phyloP scores from a whole-genome alignment of 37 sponge, comb jelly and placozoan genomes.

The Geodia barretti region DNA sequence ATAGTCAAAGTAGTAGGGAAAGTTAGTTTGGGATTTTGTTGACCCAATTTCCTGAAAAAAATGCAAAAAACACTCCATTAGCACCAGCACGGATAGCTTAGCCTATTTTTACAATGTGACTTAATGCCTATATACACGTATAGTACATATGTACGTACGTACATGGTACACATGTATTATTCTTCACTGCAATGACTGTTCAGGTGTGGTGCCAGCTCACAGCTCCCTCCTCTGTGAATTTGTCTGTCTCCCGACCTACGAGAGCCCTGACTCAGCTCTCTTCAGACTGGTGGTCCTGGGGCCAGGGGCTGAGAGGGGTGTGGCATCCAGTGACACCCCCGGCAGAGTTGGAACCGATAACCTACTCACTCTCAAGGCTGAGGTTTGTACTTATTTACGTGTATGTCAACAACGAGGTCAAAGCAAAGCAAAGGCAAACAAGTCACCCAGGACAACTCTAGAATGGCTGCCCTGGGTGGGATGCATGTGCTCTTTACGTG shows the following conservation, averaged over 20 bases:
- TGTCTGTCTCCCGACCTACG: slow-evolving; percentile 53
- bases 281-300: slow-evolving; percentile 50
- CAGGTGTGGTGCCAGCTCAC: slow-evolving; percentile 66
- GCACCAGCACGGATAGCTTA: too few relatives aligned
- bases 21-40: too few relatives aligned
- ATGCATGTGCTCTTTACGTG: too few relatives aligned
- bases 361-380: slow-evolving; percentile 11
- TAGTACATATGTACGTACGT: slow-evolving; percentile 11
- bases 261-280: slow-evolving; percentile 30
- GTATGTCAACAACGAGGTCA: too few relatives aligned
- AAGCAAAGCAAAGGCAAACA: too few relatives aligned
- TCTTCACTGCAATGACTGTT: neutral
- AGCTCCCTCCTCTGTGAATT: slow-evolving; percentile 70
- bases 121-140: slow-evolving; percentile 24
- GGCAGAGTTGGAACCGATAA: neutral
- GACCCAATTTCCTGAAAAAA: too few relatives aligned
- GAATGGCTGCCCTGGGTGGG: too few relatives aligned
- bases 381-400: too few relatives aligned
- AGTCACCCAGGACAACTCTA: too few relatives aligned
- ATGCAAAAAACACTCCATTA: too few relatives aligned
- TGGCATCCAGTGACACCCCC: neutral
- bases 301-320: neutral
- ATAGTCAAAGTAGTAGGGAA: too few relatives aligned
- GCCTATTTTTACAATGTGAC: slow-evolving; percentile 9
- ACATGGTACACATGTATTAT: neutral